Base-by-base conservation (phyloP, 1,140 invertebrate species). In the Penaeus chinensis region DNA sequence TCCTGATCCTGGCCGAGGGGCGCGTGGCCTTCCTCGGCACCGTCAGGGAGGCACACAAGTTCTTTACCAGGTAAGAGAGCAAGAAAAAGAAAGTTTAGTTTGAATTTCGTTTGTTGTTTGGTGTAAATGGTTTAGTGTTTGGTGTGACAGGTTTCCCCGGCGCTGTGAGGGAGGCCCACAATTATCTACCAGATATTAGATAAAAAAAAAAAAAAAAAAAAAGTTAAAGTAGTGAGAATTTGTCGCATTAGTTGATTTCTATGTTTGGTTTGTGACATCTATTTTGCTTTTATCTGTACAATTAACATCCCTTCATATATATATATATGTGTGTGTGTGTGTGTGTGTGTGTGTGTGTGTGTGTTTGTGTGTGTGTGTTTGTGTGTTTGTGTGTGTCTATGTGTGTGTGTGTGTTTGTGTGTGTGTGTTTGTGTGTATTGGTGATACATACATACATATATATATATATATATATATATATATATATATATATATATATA, bases 1-100 rank as follows among this genome's bases (percentile, higher is more conserved):
- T 99, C 61, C 93, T 98, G 0, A 93, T 99, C 20, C 95, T 99
- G 95, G 96, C 98, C 0, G 97, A 99, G 91, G 98, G 98, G 2
- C 93, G 96, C 89, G 95, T 97, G 0, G 98, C 97, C 0, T 99
- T 97, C 92, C 93, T 98, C 85, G 98, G 98, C 37, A 95, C 95
- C 2, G 94, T 95, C 1, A 93, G 94, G 60, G 95, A 96, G 90
- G 96, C 97, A 0, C 94, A 95, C 7, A 92, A 94, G 0, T 98
- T 98, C 92, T 99, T 99, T 91, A 94, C 94, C 91, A 94, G 94
- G 96, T 98, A 93, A 94, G 94, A 13, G 47, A 7, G 1, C 1
- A 13, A 47, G 4, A 47, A 10, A 13, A 47, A 47, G 47, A 7
- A 13, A 47, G 47, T 32, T 32, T 32, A 2, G 11, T 13, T 47